A percentile compares a stretch with the other conserved stretches of the same genome.
Conservation (phyloP, 2,113 vertebrate genomes). For the Saccopteryx leptura region DNA sequence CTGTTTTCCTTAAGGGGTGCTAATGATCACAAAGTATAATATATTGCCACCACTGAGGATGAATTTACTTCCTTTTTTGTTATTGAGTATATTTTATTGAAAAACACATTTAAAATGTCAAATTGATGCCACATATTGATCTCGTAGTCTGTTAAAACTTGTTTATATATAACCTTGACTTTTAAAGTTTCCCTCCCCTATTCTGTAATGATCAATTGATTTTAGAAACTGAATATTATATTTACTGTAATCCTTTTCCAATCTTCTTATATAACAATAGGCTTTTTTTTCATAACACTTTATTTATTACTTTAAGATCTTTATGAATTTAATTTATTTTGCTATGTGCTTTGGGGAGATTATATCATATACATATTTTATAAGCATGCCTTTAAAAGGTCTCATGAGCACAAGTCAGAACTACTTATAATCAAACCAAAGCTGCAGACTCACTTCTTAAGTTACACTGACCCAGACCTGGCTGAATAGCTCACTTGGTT, state of each 20-base stretch:
- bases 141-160: neutral
- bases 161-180: neutral
- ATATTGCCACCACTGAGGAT: neutral
- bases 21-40: neutral
- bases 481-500: too few relatives aligned
- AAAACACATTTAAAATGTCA: neutral
- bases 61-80: neutral
- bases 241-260: neutral
- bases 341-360: neutral
- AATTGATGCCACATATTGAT: neutral
- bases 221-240: neutral
- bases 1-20: neutral
- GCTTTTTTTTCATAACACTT: neutral
- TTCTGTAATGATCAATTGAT: neutral
- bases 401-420: neutral
- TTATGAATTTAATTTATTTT: neutral
- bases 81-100: constrained; percentile 44
- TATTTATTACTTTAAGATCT: neutral
- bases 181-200: neutral
- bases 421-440: neutral
- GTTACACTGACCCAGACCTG: neutral
- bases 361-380: neutral
- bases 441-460: neutral
- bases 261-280: neutral
- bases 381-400: neutral